Percentiles rank a stretch among this genome's conserved stretches.
Evolutionary conservation across 1,140 invertebrate species (phyloP).

Genomic region (Bombus soroeensis): DNA sequence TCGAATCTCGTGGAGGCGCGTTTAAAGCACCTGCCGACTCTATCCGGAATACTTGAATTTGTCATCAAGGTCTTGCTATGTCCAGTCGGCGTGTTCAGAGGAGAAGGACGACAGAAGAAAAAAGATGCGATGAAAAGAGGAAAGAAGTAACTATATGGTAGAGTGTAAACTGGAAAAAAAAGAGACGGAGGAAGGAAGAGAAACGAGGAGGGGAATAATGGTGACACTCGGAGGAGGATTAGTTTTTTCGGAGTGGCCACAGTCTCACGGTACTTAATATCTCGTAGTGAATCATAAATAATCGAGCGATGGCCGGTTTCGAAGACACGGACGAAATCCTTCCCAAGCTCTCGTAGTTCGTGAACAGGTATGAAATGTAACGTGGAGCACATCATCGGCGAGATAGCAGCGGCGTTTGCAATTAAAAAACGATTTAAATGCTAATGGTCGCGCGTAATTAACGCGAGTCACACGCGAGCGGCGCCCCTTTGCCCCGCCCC

Average conservation of each 20-base stretch:
- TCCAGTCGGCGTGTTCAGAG: background rate
- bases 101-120: background rate
- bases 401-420: conserved; percentile 63
- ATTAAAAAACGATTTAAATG: conserved; percentile 77
- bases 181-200: background rate
- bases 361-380: conserved; percentile 35
- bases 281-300: conserved; percentile 68
- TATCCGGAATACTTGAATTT: conserved; percentile 34
- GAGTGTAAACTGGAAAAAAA: background rate
- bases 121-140: too few relatives aligned
- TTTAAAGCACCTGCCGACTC: conserved; percentile 39
- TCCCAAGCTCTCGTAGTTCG: conserved; percentile 9
- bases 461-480: conserved; percentile 65
- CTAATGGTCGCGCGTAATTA: conserved; percentile 72
- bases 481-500: conserved; percentile 25
- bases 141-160: background rate
- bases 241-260: conserved; percentile 34
- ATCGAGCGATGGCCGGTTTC: conserved; percentile 56
- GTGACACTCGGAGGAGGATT: conserved; percentile 47
- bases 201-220: background rate
- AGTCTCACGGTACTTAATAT: conserved; percentile 70
- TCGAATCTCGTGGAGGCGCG: conserved; percentile 11
- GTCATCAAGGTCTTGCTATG: conserved; percentile 42
- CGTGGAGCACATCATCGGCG: conserved; percentile 8
- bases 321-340: conserved; percentile 55